Evolutionary conservation across 2,113 vertebrate species (phyloP).

Genomic region (Halcyon senegalensis): DNA sequence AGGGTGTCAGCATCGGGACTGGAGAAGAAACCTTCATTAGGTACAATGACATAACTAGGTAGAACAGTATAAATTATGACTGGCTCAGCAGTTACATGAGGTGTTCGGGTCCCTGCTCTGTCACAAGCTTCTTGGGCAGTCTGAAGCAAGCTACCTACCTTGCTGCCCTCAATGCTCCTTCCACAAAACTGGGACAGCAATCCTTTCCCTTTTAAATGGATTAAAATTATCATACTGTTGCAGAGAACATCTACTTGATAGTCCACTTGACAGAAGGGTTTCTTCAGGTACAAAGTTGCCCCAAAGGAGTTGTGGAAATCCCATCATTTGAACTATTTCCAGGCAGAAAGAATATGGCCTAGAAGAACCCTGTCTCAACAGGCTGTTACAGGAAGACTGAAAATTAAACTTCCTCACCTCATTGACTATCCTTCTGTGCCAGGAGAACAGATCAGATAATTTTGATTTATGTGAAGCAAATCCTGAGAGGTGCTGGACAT

Average conservation of each 20-base stretch:
- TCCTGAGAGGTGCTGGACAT: neutral
- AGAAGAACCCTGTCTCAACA: neutral
- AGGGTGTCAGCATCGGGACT: neutral
- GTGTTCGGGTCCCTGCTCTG: neutral
- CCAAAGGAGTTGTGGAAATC: neutral
- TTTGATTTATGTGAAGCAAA: slow-evolving; percentile 22
- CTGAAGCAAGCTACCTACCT: neutral
- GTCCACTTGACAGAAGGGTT: neutral
- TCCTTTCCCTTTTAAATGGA: neutral
- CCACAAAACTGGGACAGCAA: neutral
- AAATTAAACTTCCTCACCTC: slow-evolving; percentile 11
- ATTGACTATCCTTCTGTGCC: neutral
- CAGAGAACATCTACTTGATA: neutral
- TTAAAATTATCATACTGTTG: neutral
- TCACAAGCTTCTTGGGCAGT: neutral
- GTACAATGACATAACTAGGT: neutral
- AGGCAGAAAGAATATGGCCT: neutral
- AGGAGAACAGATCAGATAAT: slow-evolving; percentile 34
- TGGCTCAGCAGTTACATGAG: neutral
- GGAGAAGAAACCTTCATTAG: neutral
- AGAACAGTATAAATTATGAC: neutral
- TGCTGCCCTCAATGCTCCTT: neutral
- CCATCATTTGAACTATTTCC: neutral
- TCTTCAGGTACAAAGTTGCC: neutral
- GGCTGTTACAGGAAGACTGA: neutral